Evolutionary conservation across 2,797 vertebrate genomes (phyloP).

Genomic region (Balearica regulorum): DNA sequence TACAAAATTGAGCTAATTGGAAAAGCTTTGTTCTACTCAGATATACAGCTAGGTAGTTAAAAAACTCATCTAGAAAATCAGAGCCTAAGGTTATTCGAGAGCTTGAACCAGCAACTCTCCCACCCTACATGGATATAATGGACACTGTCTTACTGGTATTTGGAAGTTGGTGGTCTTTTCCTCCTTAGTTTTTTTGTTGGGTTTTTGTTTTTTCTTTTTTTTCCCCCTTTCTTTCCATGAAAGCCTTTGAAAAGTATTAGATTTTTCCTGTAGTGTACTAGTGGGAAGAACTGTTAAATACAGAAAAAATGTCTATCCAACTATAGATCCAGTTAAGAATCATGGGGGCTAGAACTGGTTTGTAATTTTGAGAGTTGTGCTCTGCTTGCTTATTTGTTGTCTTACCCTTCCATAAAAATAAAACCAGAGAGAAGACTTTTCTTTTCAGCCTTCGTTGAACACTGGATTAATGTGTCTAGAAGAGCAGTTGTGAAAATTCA

Average conservation of each 20-base stretch:
- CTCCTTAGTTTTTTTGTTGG: neutral
- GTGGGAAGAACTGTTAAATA: neutral
- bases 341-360: neutral
- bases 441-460: neutral
- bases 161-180: neutral
- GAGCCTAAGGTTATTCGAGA: neutral
- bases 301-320: neutral
- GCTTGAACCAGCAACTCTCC: neutral
- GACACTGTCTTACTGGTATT: neutral
- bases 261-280: neutral
- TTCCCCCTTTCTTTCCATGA: neutral
- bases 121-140: neutral
- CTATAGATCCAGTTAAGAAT: neutral
- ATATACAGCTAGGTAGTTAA: neutral
- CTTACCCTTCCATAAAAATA: neutral
- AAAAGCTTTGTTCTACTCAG: neutral
- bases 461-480: neutral
- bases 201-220: too few relatives aligned
- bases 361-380: neutral
- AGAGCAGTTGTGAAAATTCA: neutral
- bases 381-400: neutral
- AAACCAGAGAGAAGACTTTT: neutral
- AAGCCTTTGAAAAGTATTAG: neutral
- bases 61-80: neutral
- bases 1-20: neutral